Evolutionary conservation across 1,140 invertebrate genomes (phyloP).

Genomic region (Drosophila grimshawi): DNA sequence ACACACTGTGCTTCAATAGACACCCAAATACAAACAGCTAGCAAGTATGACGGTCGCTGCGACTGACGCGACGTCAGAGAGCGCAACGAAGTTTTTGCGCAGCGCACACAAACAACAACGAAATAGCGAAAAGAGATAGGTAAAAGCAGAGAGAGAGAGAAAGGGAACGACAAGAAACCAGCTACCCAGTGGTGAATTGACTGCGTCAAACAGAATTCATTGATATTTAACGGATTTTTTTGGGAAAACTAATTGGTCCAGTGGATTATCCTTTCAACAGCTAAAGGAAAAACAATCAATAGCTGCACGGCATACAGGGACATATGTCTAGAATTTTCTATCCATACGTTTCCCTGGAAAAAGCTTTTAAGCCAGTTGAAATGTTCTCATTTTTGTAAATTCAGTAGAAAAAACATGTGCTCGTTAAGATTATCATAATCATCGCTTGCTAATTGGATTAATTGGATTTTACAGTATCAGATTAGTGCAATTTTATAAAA

Average conservation of each 20-base stretch:
- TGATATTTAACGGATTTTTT: constrained; percentile 28
- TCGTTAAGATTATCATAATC: not conserved
- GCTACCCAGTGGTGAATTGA: constrained; percentile 46
- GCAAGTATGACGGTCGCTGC: constrained; percentile 44
- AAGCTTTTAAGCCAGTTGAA: not conserved
- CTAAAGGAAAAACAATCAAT: constrained; percentile 3
- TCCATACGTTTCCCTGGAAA: not conserved
- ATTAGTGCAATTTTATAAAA: constrained; percentile 4
- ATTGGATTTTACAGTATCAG: not conserved
- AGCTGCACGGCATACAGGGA: not conserved
- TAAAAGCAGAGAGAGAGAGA: not conserved
- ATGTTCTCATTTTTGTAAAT: not conserved
- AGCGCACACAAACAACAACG: constrained; percentile 64
- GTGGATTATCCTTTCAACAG: constrained; percentile 12
- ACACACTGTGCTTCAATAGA: constrained; percentile 27
- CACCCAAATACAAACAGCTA: constrained; percentile 50
- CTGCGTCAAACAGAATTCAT: constrained; percentile 38
- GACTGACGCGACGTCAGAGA: constrained; percentile 55
- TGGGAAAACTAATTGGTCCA: constrained; percentile 10
- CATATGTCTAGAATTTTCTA: not conserved
- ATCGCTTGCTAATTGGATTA: not conserved
- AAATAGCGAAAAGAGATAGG: not conserved
- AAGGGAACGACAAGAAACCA: constrained; percentile 16
- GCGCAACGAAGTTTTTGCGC: constrained; percentile 68
- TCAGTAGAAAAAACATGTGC: not conserved